Evolutionary conservation across 2,888 invertebrate species (phyloP), one percentile per base, ranked within the genome.

Genomic region (Notodonta dromedarius): DNA sequence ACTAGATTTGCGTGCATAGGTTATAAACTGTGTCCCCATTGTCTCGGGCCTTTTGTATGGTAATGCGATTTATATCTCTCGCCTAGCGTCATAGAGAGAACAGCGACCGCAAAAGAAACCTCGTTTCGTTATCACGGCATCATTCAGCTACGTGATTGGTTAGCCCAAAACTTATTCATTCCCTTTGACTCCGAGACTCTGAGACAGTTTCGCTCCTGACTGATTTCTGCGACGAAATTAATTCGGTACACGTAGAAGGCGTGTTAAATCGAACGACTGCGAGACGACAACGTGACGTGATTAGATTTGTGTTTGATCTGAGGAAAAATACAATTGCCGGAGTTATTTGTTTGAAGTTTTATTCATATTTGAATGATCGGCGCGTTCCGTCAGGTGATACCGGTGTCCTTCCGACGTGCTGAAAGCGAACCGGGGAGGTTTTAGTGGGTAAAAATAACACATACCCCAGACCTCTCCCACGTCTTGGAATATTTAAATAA

Each of bases 191-290:
- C 63, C 54, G 67, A 55, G 70, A 71, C 72, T 76, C 63, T 56
- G 67, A 55, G 70, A 71, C 72, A 71, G 67, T 73, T 73, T 72
- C 63, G 63, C 67, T 65, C 68, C 69, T 76, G 78, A 79, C 73
- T 82, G 79, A 83, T 76, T 79, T 68, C 65, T 56, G 65, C 60
- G 67, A 60, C 61, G 66, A 55, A 70, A 76, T 77, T 74, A 77
- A 83, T 82, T 79, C 84, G 51, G 61, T 16, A 58, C 85, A 84
- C 83, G 84, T 83, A 83, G 81, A 40, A 50, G 57, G 48, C 53
- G 57, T 58, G 74, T 57, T 74, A 68, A 74, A 71, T 66, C 77
- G 67, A 70, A 70, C 73, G 71, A 70, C 60, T 58, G 63, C 60
- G 60, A 57, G 56, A 71, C 70, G 67, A 69, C 74, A 63, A 71